phyloP scores from a whole-genome alignment of 2,888 invertebrate species.

The Euclidia mi region DNA sequence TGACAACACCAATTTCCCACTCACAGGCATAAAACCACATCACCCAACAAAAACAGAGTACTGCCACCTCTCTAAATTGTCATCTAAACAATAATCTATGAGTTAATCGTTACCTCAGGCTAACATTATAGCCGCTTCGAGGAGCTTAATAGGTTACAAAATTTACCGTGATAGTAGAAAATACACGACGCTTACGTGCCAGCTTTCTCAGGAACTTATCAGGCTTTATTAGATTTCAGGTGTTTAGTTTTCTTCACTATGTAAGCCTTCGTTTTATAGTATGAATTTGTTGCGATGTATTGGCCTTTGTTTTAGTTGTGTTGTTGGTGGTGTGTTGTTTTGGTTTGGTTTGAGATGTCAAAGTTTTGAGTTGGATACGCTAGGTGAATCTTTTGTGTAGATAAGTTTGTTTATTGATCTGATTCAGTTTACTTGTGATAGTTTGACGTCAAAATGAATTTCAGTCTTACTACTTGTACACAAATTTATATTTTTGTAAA shows the following conservation, averaged over 20 bases:
- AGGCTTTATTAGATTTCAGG: slow-evolving; percentile 79
- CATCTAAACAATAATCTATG: slow-evolving; percentile 76
- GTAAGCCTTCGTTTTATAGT: slow-evolving; percentile 59
- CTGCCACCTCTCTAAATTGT: slow-evolving; percentile 54
- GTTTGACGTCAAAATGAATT: too few relatives aligned
- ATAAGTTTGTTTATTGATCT: too few relatives aligned
- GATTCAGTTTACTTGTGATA: too few relatives aligned
- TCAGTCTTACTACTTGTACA: too few relatives aligned
- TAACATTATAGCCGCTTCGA: slow-evolving; percentile 88
- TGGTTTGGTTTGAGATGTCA: slow-evolving; percentile 26
- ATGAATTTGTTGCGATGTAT: slow-evolving; percentile 55
- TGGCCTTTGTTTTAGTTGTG: slow-evolving; percentile 42
- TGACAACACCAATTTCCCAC: too few relatives aligned
- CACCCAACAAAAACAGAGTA: slow-evolving; percentile 18
- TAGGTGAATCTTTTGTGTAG: too few relatives aligned
- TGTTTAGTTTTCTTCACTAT: slow-evolving; percentile 75
- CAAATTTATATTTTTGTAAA: too few relatives aligned
- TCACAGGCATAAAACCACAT: neutral
- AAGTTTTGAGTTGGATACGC: too few relatives aligned
- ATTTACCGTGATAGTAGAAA: slow-evolving; percentile 88
- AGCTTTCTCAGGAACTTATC: slow-evolving; percentile 80
- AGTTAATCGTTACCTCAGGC: slow-evolving; percentile 88
- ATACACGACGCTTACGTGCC: slow-evolving; percentile 87
- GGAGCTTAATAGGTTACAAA: slow-evolving; percentile 89
- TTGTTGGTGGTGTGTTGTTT: slow-evolving; percentile 20